Evolutionary conservation across 2,113 vertebrate species (phyloP), one percentile per base, ranked within the genome.

Genomic region (Microcebus murinus): DNA sequence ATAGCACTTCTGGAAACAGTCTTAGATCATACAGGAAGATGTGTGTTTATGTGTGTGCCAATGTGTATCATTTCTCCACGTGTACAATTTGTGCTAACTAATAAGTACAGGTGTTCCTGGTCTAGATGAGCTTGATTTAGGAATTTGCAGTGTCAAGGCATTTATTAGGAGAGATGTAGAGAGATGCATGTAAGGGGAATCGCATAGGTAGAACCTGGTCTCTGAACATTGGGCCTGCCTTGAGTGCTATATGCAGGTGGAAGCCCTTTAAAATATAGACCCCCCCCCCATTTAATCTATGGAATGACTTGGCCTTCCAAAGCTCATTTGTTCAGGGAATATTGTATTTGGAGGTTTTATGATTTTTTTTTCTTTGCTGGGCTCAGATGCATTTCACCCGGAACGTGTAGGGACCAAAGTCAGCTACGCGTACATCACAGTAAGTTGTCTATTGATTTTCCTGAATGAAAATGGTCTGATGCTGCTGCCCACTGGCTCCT

Each of bases 371-470:
- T 92, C 96, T 97, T 98, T 97, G 96, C 98, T 97, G 97, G 98
- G 97, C 98, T 98, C 96, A 95, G 97, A 90, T 96, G 61, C 97
- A 98, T 98, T 98, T 98, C 98, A 98, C 97, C 96, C 97, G 97
- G 98, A 98, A 98, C 97, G 96, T 98, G 97, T 98, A 98, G 97
- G 98, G 98, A 98, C 98, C 97, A 98, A 97, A 98, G 98, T 97
- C 81, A 97, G 97, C 98, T 98, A 97, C 95, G 97, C 82, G 89
- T 98, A 98, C 92, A 98, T 98, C 98, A 97, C 97, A 98, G 98
- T 98, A 99, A 98, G 98, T 98, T 99, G 97, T 98, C 97, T 98
- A 97, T 98, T 98, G 98, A 98, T 98, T 98, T 98, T 98, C 96
- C 90, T 98, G 98, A 98, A 98, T 97, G 98, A 97, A 98, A 98